Evolutionary conservation across 2,797 vertebrate species (phyloP), one percentile per base, ranked within the genome.

Genomic region (Esox lucius): DNA sequence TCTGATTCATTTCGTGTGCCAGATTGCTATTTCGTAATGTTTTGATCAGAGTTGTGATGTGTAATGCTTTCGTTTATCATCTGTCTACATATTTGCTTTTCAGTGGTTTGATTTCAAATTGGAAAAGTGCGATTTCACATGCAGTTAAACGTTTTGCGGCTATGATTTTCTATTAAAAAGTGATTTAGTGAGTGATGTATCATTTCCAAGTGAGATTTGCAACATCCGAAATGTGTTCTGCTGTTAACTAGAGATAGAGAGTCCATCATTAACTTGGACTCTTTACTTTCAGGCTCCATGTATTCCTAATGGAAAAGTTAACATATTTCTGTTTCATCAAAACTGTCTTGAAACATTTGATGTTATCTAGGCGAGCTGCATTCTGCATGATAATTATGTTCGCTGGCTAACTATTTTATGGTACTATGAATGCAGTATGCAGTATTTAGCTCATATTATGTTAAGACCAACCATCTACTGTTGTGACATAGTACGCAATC

Each of bases 11-110:
- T 31, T 28, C 24, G 11, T 17, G 15, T 16, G 28, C 28, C 28
- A 16, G 28, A 28, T 31, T 28, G 1, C 7, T 7, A 28, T 16
- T 17, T 35, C 79, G 75, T 56, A 72, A 74, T 28, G 75, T 86
- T 87, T 85, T 90, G 83, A 89, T 90, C 85, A 83, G 76, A 84
- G 88, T 78, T 83, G 70, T 70, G 79, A 71, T 51, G 68, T 73
- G 31, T 64, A 84, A 86, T 81, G 83, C 85, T 82, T 70, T 51
- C 82, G 83, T 85, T 84, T 79, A 75, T 82, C 83, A 75, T 88
- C 28, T 72, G 71, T 78, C 35, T 22, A 71, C 74, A 68, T 72
- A 74, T 74, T 85, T 84, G 28, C 74, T 76, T 81, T 69, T 81
- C 65, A 7, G 31, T 73, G 80, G 46, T 78, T 86, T 84, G 76